Percentiles rank a stretch among this genome's conserved stretches.
phyloP scores from a whole-genome alignment of 1,140 invertebrate species.

The Vanessa atalanta region DNA sequence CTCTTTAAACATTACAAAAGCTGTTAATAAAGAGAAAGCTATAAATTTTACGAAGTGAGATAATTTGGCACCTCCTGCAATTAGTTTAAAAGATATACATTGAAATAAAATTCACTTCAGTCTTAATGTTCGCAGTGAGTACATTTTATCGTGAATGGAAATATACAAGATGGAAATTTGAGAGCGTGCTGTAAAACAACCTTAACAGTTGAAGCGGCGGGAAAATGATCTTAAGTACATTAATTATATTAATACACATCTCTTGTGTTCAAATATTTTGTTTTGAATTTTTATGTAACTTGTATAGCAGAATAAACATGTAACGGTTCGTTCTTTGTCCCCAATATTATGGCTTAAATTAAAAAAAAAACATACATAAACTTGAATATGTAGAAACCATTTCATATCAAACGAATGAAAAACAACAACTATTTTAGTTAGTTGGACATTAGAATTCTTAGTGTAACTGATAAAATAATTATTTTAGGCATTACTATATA shows the following conservation, averaged over 20 bases:
- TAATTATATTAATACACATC: background rate
- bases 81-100: conserved; percentile 5
- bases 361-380: too few species aligned
- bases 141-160: conserved; percentile 1
- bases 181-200: background rate
- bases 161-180: conserved; percentile 10
- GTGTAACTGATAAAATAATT: too few species aligned
- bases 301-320: too few species aligned
- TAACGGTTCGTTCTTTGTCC: too few species aligned
- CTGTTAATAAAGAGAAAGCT: conserved; percentile 12
- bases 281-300: too few species aligned
- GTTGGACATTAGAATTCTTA: too few species aligned
- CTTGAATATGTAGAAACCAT: too few species aligned
- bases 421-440: too few species aligned
- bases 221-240: background rate
- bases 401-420: too few species aligned
- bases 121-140: background rate
- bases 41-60: conserved; percentile 2
- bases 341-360: too few species aligned
- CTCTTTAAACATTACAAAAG: background rate
- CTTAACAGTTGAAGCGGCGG: background rate
- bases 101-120: background rate
- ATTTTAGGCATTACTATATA: too few species aligned
- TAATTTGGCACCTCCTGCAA: background rate
- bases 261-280: too few species aligned